phyloP scores from a whole-genome alignment of 2,797 vertebrate species.

The Thalassophryne amazonica region DNA sequence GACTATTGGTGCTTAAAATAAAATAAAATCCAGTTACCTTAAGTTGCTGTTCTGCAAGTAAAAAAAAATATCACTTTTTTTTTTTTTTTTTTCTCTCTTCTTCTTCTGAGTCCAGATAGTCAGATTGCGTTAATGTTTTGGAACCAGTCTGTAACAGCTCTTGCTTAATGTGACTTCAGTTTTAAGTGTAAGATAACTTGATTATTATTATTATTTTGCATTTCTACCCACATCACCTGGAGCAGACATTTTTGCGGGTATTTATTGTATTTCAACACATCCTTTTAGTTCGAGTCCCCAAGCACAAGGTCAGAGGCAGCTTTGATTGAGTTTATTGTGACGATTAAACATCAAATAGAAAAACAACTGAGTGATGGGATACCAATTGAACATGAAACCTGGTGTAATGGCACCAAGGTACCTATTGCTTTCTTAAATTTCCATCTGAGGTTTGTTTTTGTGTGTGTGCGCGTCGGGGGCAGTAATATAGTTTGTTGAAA shows the following conservation, averaged over 20 bases:
- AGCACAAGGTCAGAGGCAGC: constrained; percentile 15
- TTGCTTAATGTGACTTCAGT: constrained; percentile 75
- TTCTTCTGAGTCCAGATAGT: constrained; percentile 47
- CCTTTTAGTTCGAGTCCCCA: constrained; percentile 17
- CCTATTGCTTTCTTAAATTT: constrained; percentile 44
- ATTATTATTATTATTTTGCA: constrained; percentile 37
- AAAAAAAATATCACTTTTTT: too few species aligned
- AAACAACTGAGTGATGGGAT: constrained; percentile 40
- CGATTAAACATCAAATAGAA: constrained; percentile 48
- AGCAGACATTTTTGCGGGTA: constrained; percentile 18
- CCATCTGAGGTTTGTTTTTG: constrained; percentile 56
- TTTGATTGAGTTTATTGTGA: constrained; percentile 7
- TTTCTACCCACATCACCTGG: constrained; percentile 35
- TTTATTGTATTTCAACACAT: constrained; percentile 25
- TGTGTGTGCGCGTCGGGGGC: too few species aligned
- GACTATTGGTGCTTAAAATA: constrained; percentile 72
- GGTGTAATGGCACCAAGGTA: constrained; percentile 52
- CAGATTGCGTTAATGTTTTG: constrained; percentile 49
- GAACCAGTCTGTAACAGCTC: constrained; percentile 46
- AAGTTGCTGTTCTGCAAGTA: constrained; percentile 84
- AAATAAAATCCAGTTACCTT: constrained; percentile 75
- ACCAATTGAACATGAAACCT: constrained; percentile 58
- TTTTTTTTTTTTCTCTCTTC: too few species aligned
- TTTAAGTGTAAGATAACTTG: constrained; percentile 47
- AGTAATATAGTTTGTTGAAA: constrained; percentile 59